phyloP scores from a whole-genome alignment of 1,140 invertebrate species.

The Zophobas atratus region DNA sequence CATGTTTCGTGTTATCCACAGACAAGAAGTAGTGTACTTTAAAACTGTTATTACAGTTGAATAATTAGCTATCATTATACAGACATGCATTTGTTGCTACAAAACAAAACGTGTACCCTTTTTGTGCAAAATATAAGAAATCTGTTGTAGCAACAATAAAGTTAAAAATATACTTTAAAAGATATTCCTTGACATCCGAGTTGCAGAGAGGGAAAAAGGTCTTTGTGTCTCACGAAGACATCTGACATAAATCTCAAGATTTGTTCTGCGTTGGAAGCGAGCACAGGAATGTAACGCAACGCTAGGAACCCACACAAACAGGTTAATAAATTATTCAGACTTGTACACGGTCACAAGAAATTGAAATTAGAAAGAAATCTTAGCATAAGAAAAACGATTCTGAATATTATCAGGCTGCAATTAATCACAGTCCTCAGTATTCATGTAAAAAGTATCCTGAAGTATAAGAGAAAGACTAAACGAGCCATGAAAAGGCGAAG shows the following conservation, averaged over 20 bases:
- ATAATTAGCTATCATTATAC: too few species aligned
- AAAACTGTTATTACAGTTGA: too few species aligned
- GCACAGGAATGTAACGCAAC: constrained; percentile 40
- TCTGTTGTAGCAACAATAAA: too few species aligned
- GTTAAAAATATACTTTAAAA: too few species aligned
- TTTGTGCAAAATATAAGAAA: too few species aligned
- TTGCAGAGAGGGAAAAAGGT: neutral
- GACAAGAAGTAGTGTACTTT: too few species aligned
- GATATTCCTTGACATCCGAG: too few species aligned
- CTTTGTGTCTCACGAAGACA: constrained; percentile 16
- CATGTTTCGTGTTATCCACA: too few species aligned
- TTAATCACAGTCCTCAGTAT: neutral
- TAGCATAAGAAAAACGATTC: neutral
- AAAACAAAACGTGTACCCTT: too few species aligned
- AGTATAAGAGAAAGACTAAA: neutral
- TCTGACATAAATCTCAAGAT: constrained; percentile 14
- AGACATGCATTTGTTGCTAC: too few species aligned
- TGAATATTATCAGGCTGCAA: constrained; percentile 9
- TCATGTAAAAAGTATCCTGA: neutral
- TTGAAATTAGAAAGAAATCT: constrained; percentile 26
- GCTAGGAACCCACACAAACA: constrained; percentile 46
- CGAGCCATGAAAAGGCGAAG: too few species aligned
- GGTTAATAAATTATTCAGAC: constrained; percentile 44
- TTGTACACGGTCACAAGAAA: neutral
- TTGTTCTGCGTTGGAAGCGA: constrained; percentile 39